A percentile compares a stretch with the other conserved stretches of the same genome.
Evolutionary conservation across 2,113 vertebrate species (phyloP).

Genomic region (Bos javanicus): DNA sequence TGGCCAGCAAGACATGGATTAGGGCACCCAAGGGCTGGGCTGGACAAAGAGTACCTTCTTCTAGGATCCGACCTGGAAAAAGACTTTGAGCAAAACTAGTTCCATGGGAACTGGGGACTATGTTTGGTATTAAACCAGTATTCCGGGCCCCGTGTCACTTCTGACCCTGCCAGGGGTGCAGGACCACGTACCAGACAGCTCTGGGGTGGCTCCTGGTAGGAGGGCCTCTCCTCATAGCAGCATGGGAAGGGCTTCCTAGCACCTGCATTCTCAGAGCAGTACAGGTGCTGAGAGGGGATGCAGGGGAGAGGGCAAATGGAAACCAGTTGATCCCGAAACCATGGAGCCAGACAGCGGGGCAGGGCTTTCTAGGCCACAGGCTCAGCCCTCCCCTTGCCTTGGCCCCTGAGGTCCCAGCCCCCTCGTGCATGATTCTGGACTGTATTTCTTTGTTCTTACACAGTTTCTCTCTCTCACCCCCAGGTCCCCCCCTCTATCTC

Average conservation of each 20-base stretch:
- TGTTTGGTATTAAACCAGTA: neutral
- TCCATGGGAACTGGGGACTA: neutral
- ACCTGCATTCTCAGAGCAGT: neutral
- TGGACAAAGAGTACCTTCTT: neutral
- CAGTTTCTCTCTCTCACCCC: neutral
- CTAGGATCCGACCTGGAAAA: neutral
- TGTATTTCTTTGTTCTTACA: accelerated
- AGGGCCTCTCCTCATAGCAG: neutral
- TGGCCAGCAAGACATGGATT: neutral
- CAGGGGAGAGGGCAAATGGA: neutral
- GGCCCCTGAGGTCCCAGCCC: neutral
- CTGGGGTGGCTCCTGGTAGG: neutral
- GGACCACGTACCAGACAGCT: neutral
- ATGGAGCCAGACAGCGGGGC: accelerated
- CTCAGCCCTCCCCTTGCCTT: neutral
- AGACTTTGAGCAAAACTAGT: neutral
- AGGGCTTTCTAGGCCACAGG: neutral
- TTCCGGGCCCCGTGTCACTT: neutral
- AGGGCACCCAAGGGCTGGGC: neutral
- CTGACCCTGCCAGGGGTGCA: neutral
- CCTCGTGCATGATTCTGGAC: neutral
- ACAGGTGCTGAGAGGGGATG: neutral
- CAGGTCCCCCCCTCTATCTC: neutral
- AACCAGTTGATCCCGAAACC: neutral
- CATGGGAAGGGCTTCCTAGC: neutral